Conservation (phyloP, 1,140 invertebrate genomes). For the Tyrophagus putrescentiae region DNA sequence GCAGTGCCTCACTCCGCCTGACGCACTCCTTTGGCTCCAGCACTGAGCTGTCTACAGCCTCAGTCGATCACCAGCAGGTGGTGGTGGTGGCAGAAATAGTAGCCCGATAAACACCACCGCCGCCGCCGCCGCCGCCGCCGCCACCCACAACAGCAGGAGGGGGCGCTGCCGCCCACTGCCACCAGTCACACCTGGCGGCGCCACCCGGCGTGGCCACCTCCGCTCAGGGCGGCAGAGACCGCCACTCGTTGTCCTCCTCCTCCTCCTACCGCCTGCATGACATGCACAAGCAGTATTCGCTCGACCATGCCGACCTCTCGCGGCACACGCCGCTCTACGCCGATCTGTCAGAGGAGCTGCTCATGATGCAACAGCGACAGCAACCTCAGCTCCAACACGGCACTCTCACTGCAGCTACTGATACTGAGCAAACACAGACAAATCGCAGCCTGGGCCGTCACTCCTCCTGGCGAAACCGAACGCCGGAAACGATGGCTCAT, state of each 20-base stretch:
- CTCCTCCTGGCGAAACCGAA: neutral
- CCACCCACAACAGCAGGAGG: no score
- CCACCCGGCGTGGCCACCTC: neutral
- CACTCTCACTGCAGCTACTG: no score
- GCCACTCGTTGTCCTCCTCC: neutral
- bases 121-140: no score
- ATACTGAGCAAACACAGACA: no score
- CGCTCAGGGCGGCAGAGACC: neutral
- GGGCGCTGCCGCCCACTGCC: no score
- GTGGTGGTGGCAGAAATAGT: no score
- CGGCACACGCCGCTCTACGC: no score
- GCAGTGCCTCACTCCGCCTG: slow-evolving; percentile 9
- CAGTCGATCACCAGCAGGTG: neutral
- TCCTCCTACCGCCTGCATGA: neutral
- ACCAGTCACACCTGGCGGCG: neutral
- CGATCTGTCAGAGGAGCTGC: no score
- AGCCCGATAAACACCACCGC: no score
- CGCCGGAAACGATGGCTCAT: neutral
- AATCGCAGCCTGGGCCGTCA: no score
- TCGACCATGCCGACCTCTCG: slow-evolving; percentile 4
- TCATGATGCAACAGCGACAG: no score
- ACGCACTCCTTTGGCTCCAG: slow-evolving; percentile 8
- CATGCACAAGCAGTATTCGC: neutral
- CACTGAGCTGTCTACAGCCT: neutral
- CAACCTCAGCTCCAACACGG: no score